These are phyloP conservation scores for Xenus cinereus DNA, from an alignment of 2,113 vertebrate species.

Conservation along the genomic window DNA sequence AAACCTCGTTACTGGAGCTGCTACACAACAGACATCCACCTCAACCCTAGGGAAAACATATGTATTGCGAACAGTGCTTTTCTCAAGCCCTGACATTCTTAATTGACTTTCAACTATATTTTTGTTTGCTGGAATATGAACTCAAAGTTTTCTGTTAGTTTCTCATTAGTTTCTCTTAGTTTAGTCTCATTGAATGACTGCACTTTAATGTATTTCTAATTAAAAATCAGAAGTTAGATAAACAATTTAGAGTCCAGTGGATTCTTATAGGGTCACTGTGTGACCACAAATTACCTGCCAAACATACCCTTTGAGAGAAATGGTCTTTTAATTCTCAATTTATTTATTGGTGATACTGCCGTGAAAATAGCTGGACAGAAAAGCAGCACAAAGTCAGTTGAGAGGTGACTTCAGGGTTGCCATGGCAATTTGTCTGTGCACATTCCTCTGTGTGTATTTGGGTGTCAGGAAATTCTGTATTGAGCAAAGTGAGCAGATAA, in stretches of 20 bases:
- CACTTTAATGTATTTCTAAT: background rate
- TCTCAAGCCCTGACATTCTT: background rate
- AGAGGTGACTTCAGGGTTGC: constrained; percentile 43
- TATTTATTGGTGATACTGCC: background rate
- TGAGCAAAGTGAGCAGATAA: background rate
- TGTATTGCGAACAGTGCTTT: background rate
- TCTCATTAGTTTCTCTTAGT: background rate
- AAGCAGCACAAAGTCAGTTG: constrained; percentile 26
- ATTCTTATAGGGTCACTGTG: background rate
- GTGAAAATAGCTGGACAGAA: background rate
- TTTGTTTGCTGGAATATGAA: background rate
- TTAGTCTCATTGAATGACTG: background rate
- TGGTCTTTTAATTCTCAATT: background rate
- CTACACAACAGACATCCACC: background rate
- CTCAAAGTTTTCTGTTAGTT: background rate
- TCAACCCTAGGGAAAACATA: background rate
- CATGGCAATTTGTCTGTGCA: constrained; percentile 43
- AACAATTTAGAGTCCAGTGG: background rate
- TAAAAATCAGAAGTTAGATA: background rate
- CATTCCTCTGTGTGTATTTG: background rate
- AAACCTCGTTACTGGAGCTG: background rate
- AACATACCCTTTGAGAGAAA: background rate
- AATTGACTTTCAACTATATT: background rate
- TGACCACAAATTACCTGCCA: background rate
- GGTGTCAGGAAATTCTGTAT: background rate